Evolutionary conservation across 2,113 vertebrate genomes (phyloP).

Genomic region (Nothocercus julius): DNA sequence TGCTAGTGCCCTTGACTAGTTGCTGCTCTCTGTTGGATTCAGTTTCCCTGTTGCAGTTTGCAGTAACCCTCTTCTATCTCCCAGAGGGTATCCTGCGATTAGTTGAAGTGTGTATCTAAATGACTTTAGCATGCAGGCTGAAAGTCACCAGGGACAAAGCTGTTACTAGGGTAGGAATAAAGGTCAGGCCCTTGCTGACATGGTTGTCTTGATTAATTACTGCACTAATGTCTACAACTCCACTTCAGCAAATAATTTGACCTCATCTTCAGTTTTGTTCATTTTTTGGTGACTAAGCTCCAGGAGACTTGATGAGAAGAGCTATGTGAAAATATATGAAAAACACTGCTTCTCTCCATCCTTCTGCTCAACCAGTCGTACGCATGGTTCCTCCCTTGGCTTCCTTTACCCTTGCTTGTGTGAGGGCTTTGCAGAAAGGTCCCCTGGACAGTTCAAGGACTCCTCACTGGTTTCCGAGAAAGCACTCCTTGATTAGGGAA

Average conservation of each 20-base stretch:
- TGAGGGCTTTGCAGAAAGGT: not conserved
- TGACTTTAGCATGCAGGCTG: not conserved
- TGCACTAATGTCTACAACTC: constrained; percentile 48
- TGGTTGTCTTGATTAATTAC: constrained; percentile 45
- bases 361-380: accelerated
- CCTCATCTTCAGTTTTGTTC: not conserved
- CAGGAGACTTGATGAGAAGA: not conserved
- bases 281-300: not conserved
- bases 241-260: constrained; percentile 53
- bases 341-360: not conserved
- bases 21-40: not conserved
- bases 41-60: not conserved
- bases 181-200: constrained; percentile 55
- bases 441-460: not conserved
- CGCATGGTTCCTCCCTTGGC: not conserved
- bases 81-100: not conserved
- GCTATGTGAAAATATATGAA: not conserved
- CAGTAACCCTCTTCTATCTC: not conserved
- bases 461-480: not conserved
- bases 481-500: not conserved
- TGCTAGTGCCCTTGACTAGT: not conserved
- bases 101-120: constrained; percentile 55
- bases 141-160: constrained; percentile 20
- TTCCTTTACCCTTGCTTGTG: not conserved
- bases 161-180: constrained; percentile 44